Conservation (phyloP, 2,797 vertebrate genomes). For the Enteromius anoplus region DNA sequence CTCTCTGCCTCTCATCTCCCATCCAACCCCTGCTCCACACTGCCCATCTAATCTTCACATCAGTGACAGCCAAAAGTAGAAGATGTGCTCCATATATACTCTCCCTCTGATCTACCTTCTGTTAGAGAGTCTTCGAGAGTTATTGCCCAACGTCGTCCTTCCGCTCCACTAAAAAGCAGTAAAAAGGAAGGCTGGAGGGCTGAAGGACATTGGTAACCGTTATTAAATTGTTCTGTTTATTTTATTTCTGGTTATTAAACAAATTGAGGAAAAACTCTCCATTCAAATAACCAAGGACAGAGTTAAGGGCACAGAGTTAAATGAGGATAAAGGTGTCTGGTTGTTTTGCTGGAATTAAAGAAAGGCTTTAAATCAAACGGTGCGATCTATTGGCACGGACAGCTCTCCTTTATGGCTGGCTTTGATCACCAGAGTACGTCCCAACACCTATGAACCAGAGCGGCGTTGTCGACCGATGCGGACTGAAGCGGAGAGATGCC, state of each 20-base stretch:
- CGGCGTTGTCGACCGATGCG: conserved; percentile 36
- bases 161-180: conserved; percentile 10
- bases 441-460: conserved; percentile 53
- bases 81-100: conserved; percentile 78
- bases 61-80: conserved; percentile 73
- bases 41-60: conserved; percentile 80
- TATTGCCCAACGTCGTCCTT: conserved; percentile 28
- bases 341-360: conserved; percentile 24
- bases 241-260: conserved; percentile 12
- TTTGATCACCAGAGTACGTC: conserved; percentile 60
- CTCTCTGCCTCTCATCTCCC: conserved; percentile 71
- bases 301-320: conserved; percentile 18
- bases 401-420: conserved; percentile 31
- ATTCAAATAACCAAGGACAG: conserved; percentile 34
- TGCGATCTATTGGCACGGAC: conserved; percentile 43
- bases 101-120: conserved; percentile 76
- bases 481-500: conserved; percentile 34
- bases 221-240: conserved; percentile 31
- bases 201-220: conserved; percentile 26
- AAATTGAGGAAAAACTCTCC: conserved; percentile 39
- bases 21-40: conserved; percentile 78
- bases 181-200: background rate
- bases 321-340: conserved; percentile 4
- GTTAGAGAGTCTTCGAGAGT: conserved; percentile 27
- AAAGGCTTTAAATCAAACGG: conserved; percentile 50